Evolutionary conservation across 30 jellyfish, hydroid and myxozoan species (phyloP), one percentile per base, ranked within the genome.

Genomic region (Mastigias papua): DNA sequence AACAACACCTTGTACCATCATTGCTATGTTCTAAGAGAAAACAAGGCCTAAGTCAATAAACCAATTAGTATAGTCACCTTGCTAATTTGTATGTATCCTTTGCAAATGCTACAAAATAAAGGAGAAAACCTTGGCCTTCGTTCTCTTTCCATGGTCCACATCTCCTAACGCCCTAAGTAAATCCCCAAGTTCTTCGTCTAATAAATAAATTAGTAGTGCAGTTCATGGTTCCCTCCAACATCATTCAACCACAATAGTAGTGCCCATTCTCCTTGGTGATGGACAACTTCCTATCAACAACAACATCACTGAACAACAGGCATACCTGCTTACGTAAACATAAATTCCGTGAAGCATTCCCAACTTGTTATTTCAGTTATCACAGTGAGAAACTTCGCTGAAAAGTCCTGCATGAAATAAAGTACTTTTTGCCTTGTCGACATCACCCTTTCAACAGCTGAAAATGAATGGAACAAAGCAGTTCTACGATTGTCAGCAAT

Each of bases 281-380:
- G 19, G 74, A 10, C 3, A 25, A 63, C 77, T 58, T 48, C 46
- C 70, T n/a, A n/a, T n/a, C n/a, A n/a, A n/a, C n/a, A n/a, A n/a
- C n/a, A n/a, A n/a, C 50, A 13, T 34, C 32, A 10, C 57, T 25
- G 49, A 33, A 32, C 88, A 63, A 7, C 13, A 72, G 46, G 63
- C 61, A 68, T 62, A 58, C 78, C 88, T 23, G 88, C 88, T 62
- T 77, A 26, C 88, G 88, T 77, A 77, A 77, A 77, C 88, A 77
- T 54, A 10, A 1, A 5, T 54, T 54, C 13, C n/a, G n/a, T n/a
- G n/a, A n/a, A n/a, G n/a, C n/a, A n/a, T n/a, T n/a, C n/a, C n/a
- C n/a, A n/a, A n/a, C n/a, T n/a, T n/a, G n/a, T n/a, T n/a, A n/a
- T n/a, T n/a, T n/a, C n/a, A n/a, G n/a, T n/a, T n/a, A n/a, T n/a